Evolutionary conservation across 2,113 vertebrate genomes (phyloP).

Genomic region (Campylomormyrus tamandua): DNA sequence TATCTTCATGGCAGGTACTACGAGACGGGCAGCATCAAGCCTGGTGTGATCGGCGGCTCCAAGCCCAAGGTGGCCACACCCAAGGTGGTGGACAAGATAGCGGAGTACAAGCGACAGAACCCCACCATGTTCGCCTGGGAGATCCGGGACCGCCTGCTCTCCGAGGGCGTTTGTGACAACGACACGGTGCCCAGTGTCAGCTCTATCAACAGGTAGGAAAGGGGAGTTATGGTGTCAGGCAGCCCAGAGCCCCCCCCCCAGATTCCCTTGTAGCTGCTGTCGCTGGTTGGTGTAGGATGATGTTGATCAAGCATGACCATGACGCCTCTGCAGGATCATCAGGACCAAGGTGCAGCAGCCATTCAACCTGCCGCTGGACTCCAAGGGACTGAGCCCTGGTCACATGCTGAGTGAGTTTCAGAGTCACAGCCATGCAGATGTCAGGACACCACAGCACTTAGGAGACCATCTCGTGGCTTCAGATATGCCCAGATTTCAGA

Average conservation of each 20-base stretch:
- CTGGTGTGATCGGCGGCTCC: slow-evolving; percentile 67
- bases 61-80: slow-evolving; percentile 75
- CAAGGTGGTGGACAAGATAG: slow-evolving; percentile 66
- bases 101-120: slow-evolving; percentile 64
- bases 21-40: slow-evolving; percentile 68
- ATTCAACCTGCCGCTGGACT: slow-evolving; percentile 61
- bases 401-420: slow-evolving; percentile 57
- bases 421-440: not conserved
- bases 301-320: not conserved
- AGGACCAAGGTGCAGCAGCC: slow-evolving; percentile 65
- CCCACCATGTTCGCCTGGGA: slow-evolving; percentile 75
- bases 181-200: slow-evolving; percentile 71
- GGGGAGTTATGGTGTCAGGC: not conserved
- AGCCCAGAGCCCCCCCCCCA: not conserved
- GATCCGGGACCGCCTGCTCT: slow-evolving; percentile 65
- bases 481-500: not conserved
- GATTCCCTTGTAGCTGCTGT: not conserved
- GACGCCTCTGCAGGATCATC: slow-evolving; percentile 57
- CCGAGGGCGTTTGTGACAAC: slow-evolving; percentile 63
- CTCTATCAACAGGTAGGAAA: slow-evolving; percentile 67
- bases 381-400: slow-evolving; percentile 56
- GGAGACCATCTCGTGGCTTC: not conserved
- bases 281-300: not conserved
- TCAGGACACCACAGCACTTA: not conserved
- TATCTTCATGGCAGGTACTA: slow-evolving; percentile 55